phyloP scores from a whole-genome alignment of 1,140 invertebrate species.

The Bilobella aurantiaca region DNA sequence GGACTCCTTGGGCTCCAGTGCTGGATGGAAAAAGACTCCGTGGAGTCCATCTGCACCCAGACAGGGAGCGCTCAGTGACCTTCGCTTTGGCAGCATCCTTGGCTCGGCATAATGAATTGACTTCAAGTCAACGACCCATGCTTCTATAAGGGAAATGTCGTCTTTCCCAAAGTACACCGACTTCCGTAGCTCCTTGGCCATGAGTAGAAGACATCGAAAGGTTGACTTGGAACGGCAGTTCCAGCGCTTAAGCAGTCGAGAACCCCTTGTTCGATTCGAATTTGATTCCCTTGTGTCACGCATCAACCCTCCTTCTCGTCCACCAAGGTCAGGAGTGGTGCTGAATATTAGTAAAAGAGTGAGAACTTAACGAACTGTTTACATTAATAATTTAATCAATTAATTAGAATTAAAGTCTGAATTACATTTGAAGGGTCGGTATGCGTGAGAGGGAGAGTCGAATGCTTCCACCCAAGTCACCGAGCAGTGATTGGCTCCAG shows the following conservation, averaged over 20 bases:
- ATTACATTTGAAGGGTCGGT: slow-evolving; percentile 36
- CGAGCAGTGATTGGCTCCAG: slow-evolving; percentile 37
- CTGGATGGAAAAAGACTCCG: slow-evolving; percentile 36
- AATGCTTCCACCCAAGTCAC: slow-evolving; percentile 36
- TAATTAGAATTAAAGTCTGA: background rate
- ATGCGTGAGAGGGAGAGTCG: slow-evolving; percentile 36
- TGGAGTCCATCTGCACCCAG: slow-evolving; percentile 37
- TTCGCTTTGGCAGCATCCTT: slow-evolving; percentile 35
- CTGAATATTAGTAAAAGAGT: background rate
- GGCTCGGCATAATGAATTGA: slow-evolving; percentile 36
- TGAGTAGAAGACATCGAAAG: slow-evolving; percentile 34
- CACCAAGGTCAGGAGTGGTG: no score
- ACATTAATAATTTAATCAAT: background rate
- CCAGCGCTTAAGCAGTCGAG: slow-evolving; percentile 36
- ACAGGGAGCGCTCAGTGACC: slow-evolving; percentile 36
- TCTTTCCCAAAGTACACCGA: slow-evolving; percentile 34
- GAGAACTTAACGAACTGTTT: background rate
- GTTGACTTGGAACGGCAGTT: slow-evolving; percentile 36
- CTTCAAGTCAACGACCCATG: slow-evolving; percentile 36
- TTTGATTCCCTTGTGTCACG: no score
- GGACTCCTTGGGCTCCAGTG: slow-evolving; percentile 30
- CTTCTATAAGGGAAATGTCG: slow-evolving; percentile 33
- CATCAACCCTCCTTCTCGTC: no score
- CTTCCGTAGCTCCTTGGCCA: slow-evolving; percentile 35
- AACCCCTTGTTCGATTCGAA: slow-evolving; percentile 15